Evolutionary conservation across 2,888 invertebrate genomes (phyloP), one percentile per base, ranked within the genome.

Genomic region (Eucera pruinosa): DNA sequence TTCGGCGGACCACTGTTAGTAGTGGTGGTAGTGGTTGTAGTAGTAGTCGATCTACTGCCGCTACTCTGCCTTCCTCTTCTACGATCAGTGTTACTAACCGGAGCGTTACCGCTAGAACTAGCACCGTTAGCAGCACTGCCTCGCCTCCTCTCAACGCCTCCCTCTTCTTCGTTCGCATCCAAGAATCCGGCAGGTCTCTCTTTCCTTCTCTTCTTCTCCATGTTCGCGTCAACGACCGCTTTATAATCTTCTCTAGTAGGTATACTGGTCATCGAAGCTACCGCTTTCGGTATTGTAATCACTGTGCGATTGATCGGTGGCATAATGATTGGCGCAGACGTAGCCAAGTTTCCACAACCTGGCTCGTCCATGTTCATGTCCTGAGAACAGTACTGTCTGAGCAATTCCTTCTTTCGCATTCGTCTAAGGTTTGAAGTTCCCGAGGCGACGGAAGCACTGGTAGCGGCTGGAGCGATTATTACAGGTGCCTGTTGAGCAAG

Each of bases 391-490:
- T 96, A 96, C 89, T 97, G 96, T 23, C 97, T 94, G 36, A 98
- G 92, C 62, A 98, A 90, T 90, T 98, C 97, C 89, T 98, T 98
- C 93, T 98, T 98, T 3, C 97, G 94, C 97, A 97, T 98, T 23
- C 97, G 94, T 27, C 97, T 93, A 54, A 97, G 93, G 91, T 96
- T 97, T 0, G 96, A 96, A 0, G 96, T 95, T 11, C 96, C 96
- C 0, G 95, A 93, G 25, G 93, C 93, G 3, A 91, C 91, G 1
- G 94, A 93, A 3, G 94, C 93, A 77, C 92, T 93, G 43, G 93
- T 93, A 33, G 92, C 93, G 1, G 94, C 91, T 45, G 92, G 91
- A 1, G 91, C 86, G 30, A 91, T 88, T 11, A 91, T 87, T 2
- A 89, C 86, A 1, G 91, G 91, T 0, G 90, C 88, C 80, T 94